Base-by-base conservation (phyloP, 2,888 invertebrate species). In the Tenthredo mesomela region DNA sequence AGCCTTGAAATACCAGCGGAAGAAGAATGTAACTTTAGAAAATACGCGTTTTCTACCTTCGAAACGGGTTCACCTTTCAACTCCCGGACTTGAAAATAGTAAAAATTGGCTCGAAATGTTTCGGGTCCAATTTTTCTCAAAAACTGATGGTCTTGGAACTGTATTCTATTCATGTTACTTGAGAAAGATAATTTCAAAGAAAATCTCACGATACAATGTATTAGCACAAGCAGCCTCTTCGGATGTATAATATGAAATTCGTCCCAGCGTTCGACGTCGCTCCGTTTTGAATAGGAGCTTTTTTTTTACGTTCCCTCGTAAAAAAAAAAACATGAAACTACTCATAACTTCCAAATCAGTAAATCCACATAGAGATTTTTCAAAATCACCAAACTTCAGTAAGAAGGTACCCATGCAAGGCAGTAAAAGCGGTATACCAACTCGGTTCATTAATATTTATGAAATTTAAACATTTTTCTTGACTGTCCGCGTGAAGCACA, bases 281-380 rank as follows among this genome's bases (percentile, higher is more conserved):
- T 37, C 43, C 40, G 21, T 40, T 43, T n/a, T 2, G 71, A 29
- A 37, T 7, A n/a, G 43, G 9, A 33, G 40, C 18, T 4, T 40
- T 43, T 71, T 71, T 71, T 43, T 71, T 71, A 43, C 7, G 43
- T 10, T 43, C 21, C 21, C 43, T 43, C 71, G 21, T 73, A 43
- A 73, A 73, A 43, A 25, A 71, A 21, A 33, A 33, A 33, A 33
- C 25, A 21, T 73, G 25, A 73, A 29, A 73, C 43, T 43, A 12
- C 71, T 40, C 71, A n/a, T 71, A 71, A 71, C 71, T 71, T 71
- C 40, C 43, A 40, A 43, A 73, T 40, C 40, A n/a, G 40, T 43
- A 73, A 21, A 71, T 43, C 21, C 40, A 21, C 65, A 29, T 29
- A 29, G 65, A 65, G 15, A 29, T 65, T 65, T 65, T 5, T 15